A percentile compares a stretch with the other conserved stretches of the same genome.
Evolutionary conservation across 2,113 vertebrate species (phyloP).

Genomic region (Vimba vimba): DNA sequence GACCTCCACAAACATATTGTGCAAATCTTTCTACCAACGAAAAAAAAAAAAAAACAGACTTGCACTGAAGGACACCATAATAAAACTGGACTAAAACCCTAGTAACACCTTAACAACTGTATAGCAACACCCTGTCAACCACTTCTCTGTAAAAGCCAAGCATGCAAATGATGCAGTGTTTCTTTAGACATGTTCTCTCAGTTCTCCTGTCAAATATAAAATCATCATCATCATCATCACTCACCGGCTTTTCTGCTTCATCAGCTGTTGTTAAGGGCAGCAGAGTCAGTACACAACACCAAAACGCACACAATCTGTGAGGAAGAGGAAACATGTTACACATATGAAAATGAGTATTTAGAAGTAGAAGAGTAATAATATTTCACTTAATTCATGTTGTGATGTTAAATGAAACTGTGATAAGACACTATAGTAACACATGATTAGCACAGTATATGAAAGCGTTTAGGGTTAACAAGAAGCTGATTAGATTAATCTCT

Average conservation of each 20-base stretch:
- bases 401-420: conserved; percentile 8
- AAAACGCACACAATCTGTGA: conserved; percentile 53
- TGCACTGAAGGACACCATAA: too few species aligned
- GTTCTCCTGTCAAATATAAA: background rate
- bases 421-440: background rate
- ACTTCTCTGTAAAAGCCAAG: background rate
- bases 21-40: too few species aligned
- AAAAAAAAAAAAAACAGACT: too few species aligned
- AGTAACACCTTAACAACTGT: too few species aligned
- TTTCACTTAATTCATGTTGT: background rate
- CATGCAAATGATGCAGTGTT: background rate
- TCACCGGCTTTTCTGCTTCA: conserved; percentile 52
- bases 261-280: conserved; percentile 42
- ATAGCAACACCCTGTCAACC: background rate
- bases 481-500: background rate
- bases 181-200: too few species aligned
- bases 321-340: conserved; percentile 19
- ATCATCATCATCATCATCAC: conserved; percentile 32
- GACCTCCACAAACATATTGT: background rate
- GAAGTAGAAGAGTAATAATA: background rate
- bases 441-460: background rate
- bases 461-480: background rate
- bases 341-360: background rate
- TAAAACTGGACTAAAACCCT: too few species aligned
- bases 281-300: conserved; percentile 42